Conservation (phyloP, 2,888 invertebrate species). For the Oithona nana region DNA sequence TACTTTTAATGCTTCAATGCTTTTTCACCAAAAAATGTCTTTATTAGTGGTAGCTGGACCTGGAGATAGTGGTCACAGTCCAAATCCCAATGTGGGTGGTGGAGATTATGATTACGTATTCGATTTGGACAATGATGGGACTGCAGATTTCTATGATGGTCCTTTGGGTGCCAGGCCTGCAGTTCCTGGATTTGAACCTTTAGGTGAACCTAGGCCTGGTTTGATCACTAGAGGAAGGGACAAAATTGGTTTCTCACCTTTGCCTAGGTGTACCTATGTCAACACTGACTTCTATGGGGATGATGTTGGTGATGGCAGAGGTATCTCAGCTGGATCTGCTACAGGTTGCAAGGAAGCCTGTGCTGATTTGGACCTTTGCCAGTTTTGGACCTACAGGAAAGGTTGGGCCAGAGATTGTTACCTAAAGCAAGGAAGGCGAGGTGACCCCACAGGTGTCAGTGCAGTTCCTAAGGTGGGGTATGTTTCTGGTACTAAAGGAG, state of each 20-base stretch:
- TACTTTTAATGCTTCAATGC: too few relatives aligned
- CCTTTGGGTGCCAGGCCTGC: not conserved
- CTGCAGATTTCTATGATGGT: not conserved
- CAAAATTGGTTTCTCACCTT: not conserved
- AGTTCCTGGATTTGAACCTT: not conserved
- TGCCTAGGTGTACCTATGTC: conserved; percentile 5
- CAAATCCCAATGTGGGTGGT: not conserved
- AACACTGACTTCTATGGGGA: conserved; percentile 11
- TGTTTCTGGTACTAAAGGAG: not conserved
- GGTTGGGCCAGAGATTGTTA: conserved; percentile 5
- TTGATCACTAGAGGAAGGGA: not conserved
- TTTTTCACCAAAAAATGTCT: not conserved
- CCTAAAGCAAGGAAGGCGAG: not conserved
- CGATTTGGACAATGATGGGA: not conserved
- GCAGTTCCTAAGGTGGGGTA: not conserved
- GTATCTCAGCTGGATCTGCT: not conserved
- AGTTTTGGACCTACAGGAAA: not conserved
- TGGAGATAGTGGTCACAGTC: not conserved
- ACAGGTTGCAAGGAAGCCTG: not conserved
- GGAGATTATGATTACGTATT: not conserved
- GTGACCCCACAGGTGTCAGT: not conserved
- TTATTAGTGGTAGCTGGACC: not conserved
- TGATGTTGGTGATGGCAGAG: conserved; percentile 5
- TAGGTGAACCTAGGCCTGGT: not conserved
- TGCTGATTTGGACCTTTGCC: not conserved